Percentiles rank a stretch among this genome's conserved stretches.
These are phyloP conservation scores for Drosophila hamatofila DNA, from an alignment of 2,888 invertebrate genomes.

Conservation along the genomic window DNA sequence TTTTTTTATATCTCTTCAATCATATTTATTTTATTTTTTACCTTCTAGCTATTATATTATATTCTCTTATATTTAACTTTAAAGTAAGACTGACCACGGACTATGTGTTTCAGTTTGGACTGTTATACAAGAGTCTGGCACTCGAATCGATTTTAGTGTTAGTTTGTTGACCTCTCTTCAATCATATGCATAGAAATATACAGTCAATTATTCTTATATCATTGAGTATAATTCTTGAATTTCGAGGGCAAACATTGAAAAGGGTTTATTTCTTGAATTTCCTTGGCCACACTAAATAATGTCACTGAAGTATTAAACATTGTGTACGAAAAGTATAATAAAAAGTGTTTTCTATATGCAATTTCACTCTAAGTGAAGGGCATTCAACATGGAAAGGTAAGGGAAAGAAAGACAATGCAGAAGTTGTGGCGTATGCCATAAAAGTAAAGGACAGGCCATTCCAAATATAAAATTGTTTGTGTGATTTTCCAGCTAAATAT, in stretches of 20 bases:
- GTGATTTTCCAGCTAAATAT: not conserved
- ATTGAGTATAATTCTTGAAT: not conserved
- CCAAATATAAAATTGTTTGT: not conserved
- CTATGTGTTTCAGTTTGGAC: fast-evolving
- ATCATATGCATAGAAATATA: not conserved
- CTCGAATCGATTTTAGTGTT: not conserved
- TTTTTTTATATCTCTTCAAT: too few species aligned
- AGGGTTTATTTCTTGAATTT: not conserved
- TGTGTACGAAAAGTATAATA: not conserved
- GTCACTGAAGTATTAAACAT: not conserved
- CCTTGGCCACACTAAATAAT: not conserved
- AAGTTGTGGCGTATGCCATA: not conserved
- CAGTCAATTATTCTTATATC: not conserved
- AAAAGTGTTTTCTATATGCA: not conserved
- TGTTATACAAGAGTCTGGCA: not conserved
- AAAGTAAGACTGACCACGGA: too few species aligned
- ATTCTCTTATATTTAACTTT: too few species aligned
- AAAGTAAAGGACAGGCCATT: not conserved
- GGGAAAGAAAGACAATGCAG: too few species aligned
- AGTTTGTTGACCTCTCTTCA: too few species aligned
- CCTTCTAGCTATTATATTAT: too few species aligned
- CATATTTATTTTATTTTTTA: too few species aligned
- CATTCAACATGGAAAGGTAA: too few species aligned
- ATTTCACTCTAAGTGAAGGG: not conserved
- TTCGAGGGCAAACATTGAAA: too few species aligned